phyloP scores from a whole-genome alignment of 1,140 invertebrate species.

The Palaemon carinicauda region DNA sequence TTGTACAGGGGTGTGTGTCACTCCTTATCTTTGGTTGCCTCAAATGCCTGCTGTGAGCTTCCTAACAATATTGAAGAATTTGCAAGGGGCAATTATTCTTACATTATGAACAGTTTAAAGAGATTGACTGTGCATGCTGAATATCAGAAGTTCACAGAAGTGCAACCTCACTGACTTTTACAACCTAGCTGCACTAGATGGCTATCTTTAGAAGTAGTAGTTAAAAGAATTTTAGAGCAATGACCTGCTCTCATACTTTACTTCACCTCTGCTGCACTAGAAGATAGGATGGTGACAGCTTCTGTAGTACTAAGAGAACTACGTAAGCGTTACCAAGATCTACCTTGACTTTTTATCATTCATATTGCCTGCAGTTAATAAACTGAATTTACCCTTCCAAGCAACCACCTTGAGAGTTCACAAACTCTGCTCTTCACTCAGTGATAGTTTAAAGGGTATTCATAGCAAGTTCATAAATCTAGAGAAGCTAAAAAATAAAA shows the following conservation, averaged over 20 bases:
- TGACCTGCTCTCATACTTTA: slow-evolving; percentile 39
- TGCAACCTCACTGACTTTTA: slow-evolving; percentile 6
- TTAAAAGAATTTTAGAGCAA: slow-evolving; percentile 44
- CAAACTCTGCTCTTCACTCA: background rate
- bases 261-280: slow-evolving; percentile 35
- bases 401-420: background rate
- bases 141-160: slow-evolving; percentile 47
- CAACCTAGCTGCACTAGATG: slow-evolving; percentile 27
- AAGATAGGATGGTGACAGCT: slow-evolving; percentile 15
- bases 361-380: background rate
- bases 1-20: slow-evolving; percentile 46
- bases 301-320: slow-evolving; percentile 4
- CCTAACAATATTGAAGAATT: slow-evolving; percentile 38
- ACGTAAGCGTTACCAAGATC: background rate
- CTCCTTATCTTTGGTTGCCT: slow-evolving; percentile 22
- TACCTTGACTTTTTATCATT: background rate
- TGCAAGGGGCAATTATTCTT: background rate
- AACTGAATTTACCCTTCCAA: background rate
- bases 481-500: slow-evolving; percentile 8
- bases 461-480: slow-evolving; percentile 24
- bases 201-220: slow-evolving; percentile 47
- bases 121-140: slow-evolving; percentile 17
- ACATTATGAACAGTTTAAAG: slow-evolving; percentile 26
- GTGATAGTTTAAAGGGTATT: slow-evolving; percentile 10
- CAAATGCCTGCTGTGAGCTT: slow-evolving; percentile 13